These are phyloP conservation scores for Nothocercus julius DNA, from an alignment of 2,113 vertebrate species.

Conservation along the genomic window DNA sequence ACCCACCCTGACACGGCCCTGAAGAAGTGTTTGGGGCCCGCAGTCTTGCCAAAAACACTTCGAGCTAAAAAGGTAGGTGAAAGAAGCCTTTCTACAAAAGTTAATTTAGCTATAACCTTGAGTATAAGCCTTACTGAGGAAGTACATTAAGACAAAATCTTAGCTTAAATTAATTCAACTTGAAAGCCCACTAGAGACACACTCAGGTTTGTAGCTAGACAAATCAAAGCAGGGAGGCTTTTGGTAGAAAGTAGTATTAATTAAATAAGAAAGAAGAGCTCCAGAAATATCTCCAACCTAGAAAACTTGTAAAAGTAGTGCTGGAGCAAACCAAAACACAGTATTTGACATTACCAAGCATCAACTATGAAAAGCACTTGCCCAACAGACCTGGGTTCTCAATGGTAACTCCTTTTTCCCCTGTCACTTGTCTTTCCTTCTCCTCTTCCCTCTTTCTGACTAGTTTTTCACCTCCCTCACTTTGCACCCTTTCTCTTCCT, in stretches of 20 bases:
- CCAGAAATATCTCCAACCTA: background rate
- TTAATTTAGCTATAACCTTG: conserved; percentile 52
- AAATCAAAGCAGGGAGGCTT: conserved; percentile 13
- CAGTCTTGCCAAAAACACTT: background rate
- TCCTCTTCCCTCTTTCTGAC: background rate
- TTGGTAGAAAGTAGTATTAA: background rate
- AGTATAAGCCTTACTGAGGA: conserved; percentile 24
- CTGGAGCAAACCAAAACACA: background rate
- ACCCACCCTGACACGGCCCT: background rate
- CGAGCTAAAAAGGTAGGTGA: conserved; percentile 17
- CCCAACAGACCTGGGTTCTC: background rate
- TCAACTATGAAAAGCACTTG: background rate
- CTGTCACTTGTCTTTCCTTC: background rate
- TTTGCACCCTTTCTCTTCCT: background rate
- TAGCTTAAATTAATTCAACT: conserved; percentile 39
- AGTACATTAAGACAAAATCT: conserved; percentile 51
- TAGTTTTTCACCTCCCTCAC: background rate
- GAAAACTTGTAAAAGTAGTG: background rate
- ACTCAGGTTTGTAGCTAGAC: conserved; percentile 8
- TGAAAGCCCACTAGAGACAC: conserved; percentile 29
- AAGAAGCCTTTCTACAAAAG: background rate
- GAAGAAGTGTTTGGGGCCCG: background rate
- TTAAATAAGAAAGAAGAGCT: background rate
- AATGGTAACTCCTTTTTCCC: background rate
- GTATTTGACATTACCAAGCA: background rate